Evolutionary conservation across 2,113 vertebrate species (phyloP).

Genomic region (Mastomys coucha): DNA sequence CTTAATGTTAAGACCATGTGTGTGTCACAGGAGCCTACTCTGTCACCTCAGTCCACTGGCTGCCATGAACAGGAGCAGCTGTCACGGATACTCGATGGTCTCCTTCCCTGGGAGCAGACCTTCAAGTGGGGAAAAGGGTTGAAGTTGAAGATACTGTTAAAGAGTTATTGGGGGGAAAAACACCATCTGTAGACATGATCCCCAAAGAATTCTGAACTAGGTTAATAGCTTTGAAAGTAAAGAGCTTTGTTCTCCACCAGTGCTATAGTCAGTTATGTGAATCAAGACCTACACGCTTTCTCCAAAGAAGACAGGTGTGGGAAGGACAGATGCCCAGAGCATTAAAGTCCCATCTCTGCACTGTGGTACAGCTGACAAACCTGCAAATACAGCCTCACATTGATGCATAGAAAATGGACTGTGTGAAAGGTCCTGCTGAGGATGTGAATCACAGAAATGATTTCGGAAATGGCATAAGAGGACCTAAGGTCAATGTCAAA

Average conservation of each 20-base stretch:
- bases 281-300: not conserved
- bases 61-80: not conserved
- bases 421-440: not conserved
- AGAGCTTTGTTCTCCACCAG: constrained; percentile 20
- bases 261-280: not conserved
- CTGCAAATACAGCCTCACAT: not conserved
- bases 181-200: not conserved
- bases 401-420: not conserved
- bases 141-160: not conserved
- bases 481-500: constrained; percentile 55
- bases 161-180: not conserved
- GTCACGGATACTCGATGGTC: not conserved
- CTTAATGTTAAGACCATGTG: not conserved
- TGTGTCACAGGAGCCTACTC: not conserved
- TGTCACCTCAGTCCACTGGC: not conserved
- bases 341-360: not conserved
- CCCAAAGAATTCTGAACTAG: not conserved
- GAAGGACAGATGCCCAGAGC: not conserved
- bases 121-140: not conserved
- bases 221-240: not conserved
- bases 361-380: not conserved
- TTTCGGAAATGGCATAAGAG: constrained; percentile 68
- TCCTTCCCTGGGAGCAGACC: not conserved
- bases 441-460: constrained; percentile 40
- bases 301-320: not conserved